Base-by-base conservation (phyloP, 1,140 invertebrate genomes). In the Ostrea denselamellosa region DNA sequence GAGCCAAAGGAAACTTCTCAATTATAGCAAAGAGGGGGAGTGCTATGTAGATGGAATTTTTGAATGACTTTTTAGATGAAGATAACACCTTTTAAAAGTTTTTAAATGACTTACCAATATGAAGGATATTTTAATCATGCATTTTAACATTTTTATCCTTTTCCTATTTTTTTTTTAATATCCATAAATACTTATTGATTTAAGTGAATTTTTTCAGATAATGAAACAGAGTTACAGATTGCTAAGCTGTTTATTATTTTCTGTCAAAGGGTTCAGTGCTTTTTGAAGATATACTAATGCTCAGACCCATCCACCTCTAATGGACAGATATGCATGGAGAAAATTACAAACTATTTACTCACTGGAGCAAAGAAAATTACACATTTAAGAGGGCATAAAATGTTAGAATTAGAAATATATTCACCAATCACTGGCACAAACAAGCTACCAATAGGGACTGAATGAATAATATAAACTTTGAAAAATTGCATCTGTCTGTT, bases 201-300 rank as follows among this genome's bases (percentile, higher is more conserved):
- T 44, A 77, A 28, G 68, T 77, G 68, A 77, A 77, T 34, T 3
- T 25, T 28, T 77, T 77, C 25, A 77, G 68, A 77, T 14, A 77
- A 28, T 77, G 68, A 77, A 77, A 25, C 25, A 77, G 8, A 9
- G 68, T 28, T 28, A 44, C 68, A 77, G 25, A 34, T 77, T 77
- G 68, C 28, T 77, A 77, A 77, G 68, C 68, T 77, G 22, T 77
- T 77, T 77, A 25, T 28, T 77, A 28, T 34, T 34, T 77, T 25
- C 22, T 77, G 68, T 77, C 68, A 77, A 77, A 77, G 28, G 68
- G 25, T 77, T 77, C 68, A 77, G 10, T 77, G 68, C 68, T 77
- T 12, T 58, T 19, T 62, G n/a, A 62, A 17, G n/a, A 62, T 19
- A 14, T n/a, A 2, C n/a, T 77, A 28, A 77, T 28, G 28, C 68